A percentile compares a stretch with the other conserved stretches of the same genome.
phyloP scores from a whole-genome alignment of 2,113 vertebrate species.

The Lophura nycthemera region DNA sequence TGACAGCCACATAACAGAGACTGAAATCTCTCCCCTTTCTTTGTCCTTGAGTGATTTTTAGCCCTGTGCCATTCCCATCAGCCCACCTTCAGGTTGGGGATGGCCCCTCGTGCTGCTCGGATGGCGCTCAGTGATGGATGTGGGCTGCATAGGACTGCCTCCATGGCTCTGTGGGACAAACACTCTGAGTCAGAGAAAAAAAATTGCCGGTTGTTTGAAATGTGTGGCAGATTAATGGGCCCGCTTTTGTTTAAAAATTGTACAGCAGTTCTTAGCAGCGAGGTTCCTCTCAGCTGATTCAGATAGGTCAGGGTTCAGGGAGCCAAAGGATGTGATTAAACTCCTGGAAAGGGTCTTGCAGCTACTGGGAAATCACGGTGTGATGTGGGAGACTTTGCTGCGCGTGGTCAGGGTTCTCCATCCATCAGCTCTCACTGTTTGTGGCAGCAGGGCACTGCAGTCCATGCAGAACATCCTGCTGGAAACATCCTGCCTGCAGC shows the following conservation, averaged over 20 bases:
- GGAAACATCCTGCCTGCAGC: background rate
- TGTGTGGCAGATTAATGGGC: background rate
- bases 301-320: background rate
- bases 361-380: background rate
- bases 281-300: background rate
- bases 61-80: background rate
- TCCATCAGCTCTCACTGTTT: accelerated
- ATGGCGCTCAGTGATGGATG: accelerated
- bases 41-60: background rate
- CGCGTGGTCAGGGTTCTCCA: background rate
- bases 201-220: background rate
- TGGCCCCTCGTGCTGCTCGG: too few relatives aligned
- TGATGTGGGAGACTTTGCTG: background rate
- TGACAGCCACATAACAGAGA: background rate
- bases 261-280: background rate
- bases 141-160: accelerated
- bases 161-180: background rate
- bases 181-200: background rate
- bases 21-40: background rate
- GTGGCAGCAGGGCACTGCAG: background rate
- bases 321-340: conserved; percentile 35
- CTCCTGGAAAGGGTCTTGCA: background rate
- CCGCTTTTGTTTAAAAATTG: background rate
- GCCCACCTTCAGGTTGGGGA: background rate
- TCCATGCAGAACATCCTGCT: background rate